Evolutionary conservation across 2,888 invertebrate species (phyloP), one percentile per base, ranked within the genome.

Genomic region (Sussaba pulchella): DNA sequence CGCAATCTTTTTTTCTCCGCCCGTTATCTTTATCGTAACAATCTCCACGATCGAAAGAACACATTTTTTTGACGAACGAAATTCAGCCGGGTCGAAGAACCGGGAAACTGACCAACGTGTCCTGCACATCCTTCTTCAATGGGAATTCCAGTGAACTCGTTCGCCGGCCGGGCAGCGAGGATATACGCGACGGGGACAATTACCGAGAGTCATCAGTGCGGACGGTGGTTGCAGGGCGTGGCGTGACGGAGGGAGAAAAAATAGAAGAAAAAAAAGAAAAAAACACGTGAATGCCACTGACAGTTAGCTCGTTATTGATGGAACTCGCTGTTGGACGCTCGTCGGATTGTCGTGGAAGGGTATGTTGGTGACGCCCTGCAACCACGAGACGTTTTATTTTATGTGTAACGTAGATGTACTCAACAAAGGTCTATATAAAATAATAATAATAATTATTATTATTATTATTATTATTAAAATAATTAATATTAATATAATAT

Each of bases 141-240:
- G 80, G 67, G 72, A 76, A 80, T 80, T 80, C 80, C 80, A 76
- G 61, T 39, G 67, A 80, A 80, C 80, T 80, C 76, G 76, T 80
- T 76, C 52, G 59, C 66, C 67, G 70, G 24, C 26, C 12, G 12
- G n/a, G 2, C 24, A 52, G 70, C 52, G 36, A 50, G 50, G 45
- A 63, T 36, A 57, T 64, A 72, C 66, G 47, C 69, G 63, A 57
- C 64, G 39, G 69, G 17, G 72, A 80, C 72, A 76, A 80, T 66
- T 72, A 69, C 72, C 61, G 12, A 10, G 21, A 50, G 50, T 50
- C 50, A 50, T 50, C 12, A 52, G 59, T 41, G 24, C 66, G 64
- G 45, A 61, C 69, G 69, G 67, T 71, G 75, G 61, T 43, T 61
- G 36, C 45, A 57, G 69, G 76, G 80, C 76, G 76, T 66, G 72